Base-by-base conservation (phyloP, 1,140 invertebrate species). In the Ladona fulva region DNA sequence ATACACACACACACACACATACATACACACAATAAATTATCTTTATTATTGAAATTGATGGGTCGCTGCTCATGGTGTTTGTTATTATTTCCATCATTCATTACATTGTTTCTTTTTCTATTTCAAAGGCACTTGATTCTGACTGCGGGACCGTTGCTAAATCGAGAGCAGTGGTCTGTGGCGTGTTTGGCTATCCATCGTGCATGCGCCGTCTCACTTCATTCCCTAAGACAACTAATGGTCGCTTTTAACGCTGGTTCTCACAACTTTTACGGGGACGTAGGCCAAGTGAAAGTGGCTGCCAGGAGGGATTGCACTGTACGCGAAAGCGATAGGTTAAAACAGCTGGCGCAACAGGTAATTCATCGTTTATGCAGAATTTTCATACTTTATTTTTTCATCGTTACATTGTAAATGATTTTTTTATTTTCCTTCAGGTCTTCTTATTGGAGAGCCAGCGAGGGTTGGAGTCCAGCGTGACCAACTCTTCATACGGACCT, bases 221-320 rank as follows among this genome's bases (percentile, higher is more conserved):
- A 92, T 77, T 93, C 94, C 42, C 83, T 97, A 24, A 91, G 93
- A 75, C 94, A 96, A 85, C 85, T 98, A 24, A 95, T 94, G 42
- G 90, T 92, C 81, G 94, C 94, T 6, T 97, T 97, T 83, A 92
- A 94, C 81, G 90, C 92, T 79, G 92, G 95, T 80, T 97, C 95
- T 0, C 94, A 96, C 80, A 96, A 94, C 80, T 97, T 97, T 84
- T 97, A 97, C 85, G 95, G 95, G 0, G 95, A 97, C 83, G 86
- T 94, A 78, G 95, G 95, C 3, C 94, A 95, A 79, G 95, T 98
- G 0, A 97, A 97, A 88, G 95, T 97, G 1, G 95, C 95, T 1
- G 95, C 95, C 0, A 88, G 95, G 37, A 90, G 92, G 79, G 95
- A 97, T 82, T 94, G 92, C 81, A 93, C 92, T 0, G 85, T 92